These are phyloP conservation scores for Acronicta psi DNA, from an alignment of 2,888 invertebrate species.

Conservation along the genomic window DNA sequence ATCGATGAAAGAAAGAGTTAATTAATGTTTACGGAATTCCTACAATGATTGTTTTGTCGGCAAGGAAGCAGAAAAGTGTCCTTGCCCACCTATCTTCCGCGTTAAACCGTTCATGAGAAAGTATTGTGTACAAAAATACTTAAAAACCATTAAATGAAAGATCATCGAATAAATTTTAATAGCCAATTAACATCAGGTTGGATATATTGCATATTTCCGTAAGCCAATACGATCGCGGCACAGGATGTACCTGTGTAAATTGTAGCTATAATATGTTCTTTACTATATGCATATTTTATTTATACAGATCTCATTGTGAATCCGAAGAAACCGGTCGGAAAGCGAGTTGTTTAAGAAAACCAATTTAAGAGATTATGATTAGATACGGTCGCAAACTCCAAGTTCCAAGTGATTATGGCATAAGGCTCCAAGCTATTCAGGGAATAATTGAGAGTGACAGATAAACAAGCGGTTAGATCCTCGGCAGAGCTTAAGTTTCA, in stretches of 20 bases:
- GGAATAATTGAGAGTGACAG: conserved; percentile 49
- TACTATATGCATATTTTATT: conserved; percentile 28
- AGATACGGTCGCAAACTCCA: conserved; percentile 39
- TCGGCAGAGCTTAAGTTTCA: conserved; percentile 34
- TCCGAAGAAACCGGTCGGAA: conserved; percentile 45
- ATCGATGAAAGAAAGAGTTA: conserved; percentile 27
- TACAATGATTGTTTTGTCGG: conserved; percentile 55
- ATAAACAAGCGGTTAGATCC: conserved; percentile 47
- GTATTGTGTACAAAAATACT: conserved; percentile 55
- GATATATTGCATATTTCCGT: conserved; percentile 46
- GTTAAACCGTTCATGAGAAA: conserved; percentile 63
- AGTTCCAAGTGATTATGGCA: conserved; percentile 44
- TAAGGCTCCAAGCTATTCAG: conserved; percentile 33
- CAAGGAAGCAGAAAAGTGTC: conserved; percentile 59
- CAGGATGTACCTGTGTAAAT: conserved; percentile 13
- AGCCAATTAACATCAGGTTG: conserved; percentile 44
- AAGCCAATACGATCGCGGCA: conserved; percentile 14
- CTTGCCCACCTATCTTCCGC: conserved; percentile 64
- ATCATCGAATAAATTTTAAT: conserved; percentile 46
- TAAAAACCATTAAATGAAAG: conserved; percentile 42
- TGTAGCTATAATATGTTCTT: conserved; percentile 12
- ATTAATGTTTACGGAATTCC: conserved; percentile 57
- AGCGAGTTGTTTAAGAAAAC: conserved; percentile 45
- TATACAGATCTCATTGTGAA: conserved; percentile 28
- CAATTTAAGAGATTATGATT: conserved; percentile 53